phyloP scores from a whole-genome alignment of 2,113 vertebrate species.

The Nesogale talazaci region DNA sequence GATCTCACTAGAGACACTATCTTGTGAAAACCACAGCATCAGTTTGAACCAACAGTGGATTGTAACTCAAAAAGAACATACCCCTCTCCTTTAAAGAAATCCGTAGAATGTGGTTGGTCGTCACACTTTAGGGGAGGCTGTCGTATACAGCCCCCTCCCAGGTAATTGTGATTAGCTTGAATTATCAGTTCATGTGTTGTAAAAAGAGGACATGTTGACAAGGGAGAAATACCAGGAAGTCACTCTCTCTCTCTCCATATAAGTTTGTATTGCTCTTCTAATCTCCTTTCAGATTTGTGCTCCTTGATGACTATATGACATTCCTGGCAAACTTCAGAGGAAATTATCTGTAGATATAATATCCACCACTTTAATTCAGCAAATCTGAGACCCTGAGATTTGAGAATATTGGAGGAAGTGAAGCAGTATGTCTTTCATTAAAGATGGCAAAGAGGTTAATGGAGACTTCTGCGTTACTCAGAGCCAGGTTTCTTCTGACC shows the following conservation, averaged over 20 bases:
- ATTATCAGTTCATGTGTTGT: slow-evolving; percentile 31
- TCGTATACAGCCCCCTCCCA: neutral
- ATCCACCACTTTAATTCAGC: slow-evolving; percentile 73
- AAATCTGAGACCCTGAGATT: slow-evolving; percentile 78
- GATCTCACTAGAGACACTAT: slow-evolving; percentile 9
- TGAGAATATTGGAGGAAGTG: slow-evolving; percentile 77
- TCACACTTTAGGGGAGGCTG: slow-evolving; percentile 8
- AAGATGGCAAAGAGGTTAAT: slow-evolving; percentile 77
- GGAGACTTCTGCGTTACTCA: slow-evolving; percentile 70
- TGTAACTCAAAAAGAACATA: neutral
- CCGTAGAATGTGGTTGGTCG: neutral
- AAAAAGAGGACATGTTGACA: slow-evolving; percentile 31
- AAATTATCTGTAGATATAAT: slow-evolving; percentile 76
- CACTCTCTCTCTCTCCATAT: neutral
- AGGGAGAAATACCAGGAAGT: neutral
- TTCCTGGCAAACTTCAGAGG: slow-evolving; percentile 74
- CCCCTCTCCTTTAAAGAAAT: neutral
- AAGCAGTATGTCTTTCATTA: slow-evolving; percentile 80
- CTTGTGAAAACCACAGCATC: slow-evolving; percentile 27
- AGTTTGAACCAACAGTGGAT: slow-evolving; percentile 58
- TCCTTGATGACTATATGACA: slow-evolving; percentile 67
- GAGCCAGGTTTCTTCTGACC: slow-evolving; percentile 55
- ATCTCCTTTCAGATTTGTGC: slow-evolving; percentile 48
- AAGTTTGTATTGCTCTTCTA: slow-evolving; percentile 45
- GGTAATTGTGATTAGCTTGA: slow-evolving; percentile 39